A percentile compares a stretch with the other conserved stretches of the same genome.
phyloP scores from a whole-genome alignment of 2,797 vertebrate genomes.

The Hoplostethus atlanticus region DNA sequence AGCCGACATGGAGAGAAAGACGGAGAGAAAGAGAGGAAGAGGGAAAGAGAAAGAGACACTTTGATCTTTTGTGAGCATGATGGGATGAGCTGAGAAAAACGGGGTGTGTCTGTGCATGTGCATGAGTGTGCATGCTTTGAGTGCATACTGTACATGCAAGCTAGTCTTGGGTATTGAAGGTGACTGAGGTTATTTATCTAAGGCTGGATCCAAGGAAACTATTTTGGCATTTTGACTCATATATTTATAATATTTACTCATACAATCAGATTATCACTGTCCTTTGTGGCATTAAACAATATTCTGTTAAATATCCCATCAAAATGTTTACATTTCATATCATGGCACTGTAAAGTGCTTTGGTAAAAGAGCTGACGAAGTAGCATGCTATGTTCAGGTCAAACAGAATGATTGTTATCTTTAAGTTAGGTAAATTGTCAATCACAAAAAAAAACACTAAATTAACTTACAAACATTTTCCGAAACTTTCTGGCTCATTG shows the following conservation, averaged over 20 bases:
- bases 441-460: no score
- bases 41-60: slow-evolving; percentile 77
- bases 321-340: neutral
- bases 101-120: slow-evolving; percentile 6
- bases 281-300: neutral
- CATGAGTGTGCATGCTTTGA: slow-evolving; percentile 27
- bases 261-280: no score
- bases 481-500: no score
- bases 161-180: slow-evolving; percentile 26
- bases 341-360: neutral
- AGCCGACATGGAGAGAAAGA: slow-evolving; percentile 65
- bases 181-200: slow-evolving; percentile 20
- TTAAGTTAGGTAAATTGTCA: no score
- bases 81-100: slow-evolving; percentile 60
- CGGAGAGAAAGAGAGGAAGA: slow-evolving; percentile 63
- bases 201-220: neutral
- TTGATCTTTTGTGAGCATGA: slow-evolving; percentile 84
- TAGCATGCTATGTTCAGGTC: no score
- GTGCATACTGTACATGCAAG: slow-evolving; percentile 48
- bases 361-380: neutral
- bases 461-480: no score
- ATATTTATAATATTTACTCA: slow-evolving; percentile 3
- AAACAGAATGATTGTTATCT: neutral
- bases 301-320: neutral
- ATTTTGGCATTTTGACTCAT: neutral